Evolutionary conservation across 2,113 vertebrate genomes (phyloP).

Genomic region (Saguinus midas): DNA sequence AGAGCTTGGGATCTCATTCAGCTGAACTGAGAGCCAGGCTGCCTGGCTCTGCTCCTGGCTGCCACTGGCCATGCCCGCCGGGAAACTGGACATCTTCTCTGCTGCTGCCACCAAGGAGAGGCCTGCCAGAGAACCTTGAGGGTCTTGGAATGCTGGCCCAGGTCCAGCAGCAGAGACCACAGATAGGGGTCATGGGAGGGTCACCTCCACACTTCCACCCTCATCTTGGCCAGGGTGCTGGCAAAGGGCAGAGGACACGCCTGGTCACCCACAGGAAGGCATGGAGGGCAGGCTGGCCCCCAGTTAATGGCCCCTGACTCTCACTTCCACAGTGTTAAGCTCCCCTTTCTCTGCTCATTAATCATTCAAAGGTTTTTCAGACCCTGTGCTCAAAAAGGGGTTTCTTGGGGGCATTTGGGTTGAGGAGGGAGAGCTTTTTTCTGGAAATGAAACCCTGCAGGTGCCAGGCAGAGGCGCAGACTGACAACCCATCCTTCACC

Average conservation of each 20-base stretch:
- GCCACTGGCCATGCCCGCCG: rapidly evolving
- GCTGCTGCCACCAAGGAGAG: not conserved
- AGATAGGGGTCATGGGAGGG: not conserved
- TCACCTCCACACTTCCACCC: not conserved
- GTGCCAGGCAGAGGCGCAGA: not conserved
- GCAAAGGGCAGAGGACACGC: not conserved
- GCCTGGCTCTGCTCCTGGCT: no score
- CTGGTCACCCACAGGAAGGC: not conserved
- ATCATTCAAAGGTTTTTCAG: not conserved
- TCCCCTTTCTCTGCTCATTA: not conserved
- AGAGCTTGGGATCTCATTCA: no score
- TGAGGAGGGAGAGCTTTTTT: not conserved
- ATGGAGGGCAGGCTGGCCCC: not conserved
- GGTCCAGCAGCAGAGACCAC: not conserved
- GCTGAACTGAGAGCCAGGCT: not conserved
- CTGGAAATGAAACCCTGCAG: not conserved
- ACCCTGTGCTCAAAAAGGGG: not conserved
- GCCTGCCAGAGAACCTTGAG: not conserved
- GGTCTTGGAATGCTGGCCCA: rapidly evolving
- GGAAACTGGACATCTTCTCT: not conserved
- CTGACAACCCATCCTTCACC: not conserved
- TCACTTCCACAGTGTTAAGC: not conserved
- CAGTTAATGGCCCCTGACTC: not conserved
- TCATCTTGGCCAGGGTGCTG: rapidly evolving
- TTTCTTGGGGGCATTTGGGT: not conserved